A percentile compares a stretch with the other conserved stretches of the same genome.
Evolutionary conservation across 2,797 vertebrate species (phyloP).

Genomic region (Triplophysa bombifrons): DNA sequence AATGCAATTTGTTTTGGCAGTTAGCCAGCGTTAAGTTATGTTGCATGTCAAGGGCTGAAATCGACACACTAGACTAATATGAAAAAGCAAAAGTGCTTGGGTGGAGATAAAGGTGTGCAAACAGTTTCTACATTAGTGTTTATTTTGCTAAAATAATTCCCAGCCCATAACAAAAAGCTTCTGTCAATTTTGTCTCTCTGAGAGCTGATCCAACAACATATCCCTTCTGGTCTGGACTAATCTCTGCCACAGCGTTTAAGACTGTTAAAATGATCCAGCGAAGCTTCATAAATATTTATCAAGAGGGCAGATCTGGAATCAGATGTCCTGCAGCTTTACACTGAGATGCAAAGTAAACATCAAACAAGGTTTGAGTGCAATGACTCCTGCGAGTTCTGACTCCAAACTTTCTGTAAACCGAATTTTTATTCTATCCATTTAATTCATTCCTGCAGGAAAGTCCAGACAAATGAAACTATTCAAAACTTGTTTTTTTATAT

Average conservation of each 20-base stretch:
- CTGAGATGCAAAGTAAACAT: slow-evolving; percentile 11
- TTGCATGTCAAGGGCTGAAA: not conserved
- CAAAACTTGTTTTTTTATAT: not conserved
- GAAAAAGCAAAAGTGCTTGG: not conserved
- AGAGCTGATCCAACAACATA: slow-evolving; percentile 16
- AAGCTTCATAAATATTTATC: slow-evolving; percentile 32
- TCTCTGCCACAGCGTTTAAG: slow-evolving; percentile 10
- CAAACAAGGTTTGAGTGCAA: slow-evolving; percentile 12
- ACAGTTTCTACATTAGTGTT: not conserved
- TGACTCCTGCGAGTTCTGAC: not conserved
- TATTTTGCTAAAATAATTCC: not conserved
- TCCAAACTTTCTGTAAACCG: not conserved
- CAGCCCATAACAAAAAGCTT: not conserved
- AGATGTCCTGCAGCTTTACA: slow-evolving; percentile 9
- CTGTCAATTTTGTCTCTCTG: not conserved
- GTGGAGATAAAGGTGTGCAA: not conserved
- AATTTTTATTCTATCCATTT: too few species aligned
- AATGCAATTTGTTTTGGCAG: not conserved
- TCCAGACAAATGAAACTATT: not conserved
- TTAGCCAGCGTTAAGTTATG: not conserved
- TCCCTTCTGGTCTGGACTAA: slow-evolving; percentile 12
- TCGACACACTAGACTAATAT: not conserved
- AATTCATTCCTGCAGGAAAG: too few species aligned
- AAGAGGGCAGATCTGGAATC: slow-evolving; percentile 11
- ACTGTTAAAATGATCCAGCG: slow-evolving; percentile 5